A percentile compares a stretch with the other conserved stretches of the same genome.
These are phyloP conservation scores for Platynereis dumerilii DNA, from an alignment of 2,888 invertebrate genomes.

Conservation along the genomic window DNA sequence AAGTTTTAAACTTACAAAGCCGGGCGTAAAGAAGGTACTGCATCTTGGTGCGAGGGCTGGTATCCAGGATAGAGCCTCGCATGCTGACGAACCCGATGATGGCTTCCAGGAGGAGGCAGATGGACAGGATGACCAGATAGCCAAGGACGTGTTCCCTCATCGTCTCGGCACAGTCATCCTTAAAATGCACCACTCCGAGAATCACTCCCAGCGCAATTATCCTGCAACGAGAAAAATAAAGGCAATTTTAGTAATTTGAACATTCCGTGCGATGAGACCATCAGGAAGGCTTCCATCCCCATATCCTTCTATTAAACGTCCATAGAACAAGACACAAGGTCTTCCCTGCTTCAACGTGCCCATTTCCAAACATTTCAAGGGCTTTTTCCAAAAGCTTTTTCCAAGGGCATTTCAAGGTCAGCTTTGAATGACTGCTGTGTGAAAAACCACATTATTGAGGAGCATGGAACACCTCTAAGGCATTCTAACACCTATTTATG, in stretches of 20 bases:
- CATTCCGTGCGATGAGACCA: no score
- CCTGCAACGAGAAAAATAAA: constrained; percentile 66
- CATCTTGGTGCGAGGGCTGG: constrained; percentile 76
- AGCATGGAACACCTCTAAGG: no score
- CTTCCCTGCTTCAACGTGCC: no score
- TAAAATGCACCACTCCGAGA: constrained; percentile 70
- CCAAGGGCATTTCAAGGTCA: no score
- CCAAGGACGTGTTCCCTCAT: constrained; percentile 69
- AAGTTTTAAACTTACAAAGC: constrained; percentile 70
- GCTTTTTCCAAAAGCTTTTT: no score
- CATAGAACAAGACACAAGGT: no score
- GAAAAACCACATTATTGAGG: no score
- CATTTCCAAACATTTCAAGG: no score
- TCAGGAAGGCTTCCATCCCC: no score
- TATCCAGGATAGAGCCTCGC: constrained; percentile 80
- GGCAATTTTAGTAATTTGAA: not conserved
- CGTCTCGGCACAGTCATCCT: constrained; percentile 60
- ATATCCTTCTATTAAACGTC: no score
- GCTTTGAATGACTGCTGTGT: no score
- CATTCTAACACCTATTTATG: no score
- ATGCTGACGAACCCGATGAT: constrained; percentile 78
- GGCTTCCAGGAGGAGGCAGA: constrained; percentile 71
- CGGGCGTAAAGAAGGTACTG: constrained; percentile 81
- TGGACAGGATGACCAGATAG: constrained; percentile 69
- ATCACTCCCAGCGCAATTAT: constrained; percentile 70